A percentile compares a stretch with the other conserved stretches of the same genome.
Conservation (phyloP, 2,797 vertebrate species). For the Melanitta fusca region DNA sequence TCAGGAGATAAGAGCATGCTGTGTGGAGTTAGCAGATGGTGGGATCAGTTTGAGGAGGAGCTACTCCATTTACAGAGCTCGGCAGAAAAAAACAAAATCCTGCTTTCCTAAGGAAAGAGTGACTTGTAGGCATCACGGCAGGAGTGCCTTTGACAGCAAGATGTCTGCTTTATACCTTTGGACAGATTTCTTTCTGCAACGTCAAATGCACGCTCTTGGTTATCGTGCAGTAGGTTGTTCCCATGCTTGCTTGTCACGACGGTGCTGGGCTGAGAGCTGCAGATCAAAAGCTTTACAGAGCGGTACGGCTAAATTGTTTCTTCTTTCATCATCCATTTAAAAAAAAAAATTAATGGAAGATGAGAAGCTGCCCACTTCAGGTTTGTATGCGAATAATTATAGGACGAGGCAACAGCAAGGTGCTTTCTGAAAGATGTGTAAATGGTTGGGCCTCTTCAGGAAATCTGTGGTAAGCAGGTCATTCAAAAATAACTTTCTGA, state of each 20-base stretch:
- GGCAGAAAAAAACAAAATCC: background rate
- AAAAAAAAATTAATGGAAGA: background rate
- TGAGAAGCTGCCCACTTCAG: background rate
- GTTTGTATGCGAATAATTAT: background rate
- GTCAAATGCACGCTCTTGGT: background rate
- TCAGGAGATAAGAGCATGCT: background rate
- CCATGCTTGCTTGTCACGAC: background rate
- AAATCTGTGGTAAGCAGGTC: background rate
- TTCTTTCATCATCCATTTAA: background rate
- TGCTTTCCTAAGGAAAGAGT: background rate
- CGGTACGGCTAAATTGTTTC: background rate
- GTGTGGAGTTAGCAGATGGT: background rate
- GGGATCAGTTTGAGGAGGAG: background rate
- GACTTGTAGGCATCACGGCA: background rate
- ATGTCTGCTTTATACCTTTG: background rate
- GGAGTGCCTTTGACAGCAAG: background rate
- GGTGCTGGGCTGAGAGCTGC: background rate
- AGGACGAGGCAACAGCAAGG: background rate
- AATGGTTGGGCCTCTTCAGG: background rate
- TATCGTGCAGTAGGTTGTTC: background rate
- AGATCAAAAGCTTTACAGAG: background rate
- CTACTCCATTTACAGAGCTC: background rate
- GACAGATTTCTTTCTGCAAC: background rate
- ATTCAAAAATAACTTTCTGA: constrained; percentile 4
- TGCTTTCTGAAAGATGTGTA: background rate